These are phyloP conservation scores for Corydoras maculifer DNA, from an alignment of 2,113 vertebrate species.

Conservation along the genomic window DNA sequence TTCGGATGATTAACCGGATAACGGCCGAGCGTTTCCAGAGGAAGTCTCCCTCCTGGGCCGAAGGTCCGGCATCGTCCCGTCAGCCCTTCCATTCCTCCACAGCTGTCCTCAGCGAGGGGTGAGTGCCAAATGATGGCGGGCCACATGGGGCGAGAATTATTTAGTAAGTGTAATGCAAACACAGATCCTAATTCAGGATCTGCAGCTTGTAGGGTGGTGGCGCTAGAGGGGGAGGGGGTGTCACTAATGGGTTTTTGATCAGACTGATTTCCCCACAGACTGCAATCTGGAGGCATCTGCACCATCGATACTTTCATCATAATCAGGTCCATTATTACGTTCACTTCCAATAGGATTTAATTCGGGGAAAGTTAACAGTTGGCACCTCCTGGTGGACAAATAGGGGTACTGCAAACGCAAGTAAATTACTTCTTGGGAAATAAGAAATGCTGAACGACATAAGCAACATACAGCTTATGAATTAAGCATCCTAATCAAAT, in stretches of 20 bases:
- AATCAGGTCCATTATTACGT: not conserved
- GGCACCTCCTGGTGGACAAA: too few species aligned
- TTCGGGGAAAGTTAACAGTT: not conserved
- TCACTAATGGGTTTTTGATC: not conserved
- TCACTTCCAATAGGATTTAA: not conserved
- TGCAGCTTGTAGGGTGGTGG: not conserved
- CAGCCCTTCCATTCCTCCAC: slow-evolving; percentile 10
- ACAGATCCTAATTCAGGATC: slow-evolving; percentile 1
- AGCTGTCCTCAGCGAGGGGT: not conserved
- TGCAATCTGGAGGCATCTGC: not conserved
- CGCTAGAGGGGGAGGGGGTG: not conserved
- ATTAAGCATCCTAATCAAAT: too few species aligned
- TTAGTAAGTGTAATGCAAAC: not conserved
- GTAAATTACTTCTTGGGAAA: too few species aligned
- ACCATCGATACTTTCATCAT: too few species aligned
- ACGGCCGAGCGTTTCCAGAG: slow-evolving; percentile 60
- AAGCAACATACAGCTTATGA: too few species aligned
- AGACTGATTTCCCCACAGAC: slow-evolving; percentile 2
- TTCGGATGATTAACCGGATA: slow-evolving; percentile 64
- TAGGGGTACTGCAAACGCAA: too few species aligned
- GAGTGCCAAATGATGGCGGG: too few species aligned
- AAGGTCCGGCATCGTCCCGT: slow-evolving; percentile 16
- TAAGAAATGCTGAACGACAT: too few species aligned
- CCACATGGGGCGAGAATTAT: not conserved
- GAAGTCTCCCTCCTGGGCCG: slow-evolving; percentile 50